These are phyloP conservation scores for Anas platyrhynchos DNA, from an alignment of 2,113 vertebrate genomes.

Conservation along the genomic window DNA sequence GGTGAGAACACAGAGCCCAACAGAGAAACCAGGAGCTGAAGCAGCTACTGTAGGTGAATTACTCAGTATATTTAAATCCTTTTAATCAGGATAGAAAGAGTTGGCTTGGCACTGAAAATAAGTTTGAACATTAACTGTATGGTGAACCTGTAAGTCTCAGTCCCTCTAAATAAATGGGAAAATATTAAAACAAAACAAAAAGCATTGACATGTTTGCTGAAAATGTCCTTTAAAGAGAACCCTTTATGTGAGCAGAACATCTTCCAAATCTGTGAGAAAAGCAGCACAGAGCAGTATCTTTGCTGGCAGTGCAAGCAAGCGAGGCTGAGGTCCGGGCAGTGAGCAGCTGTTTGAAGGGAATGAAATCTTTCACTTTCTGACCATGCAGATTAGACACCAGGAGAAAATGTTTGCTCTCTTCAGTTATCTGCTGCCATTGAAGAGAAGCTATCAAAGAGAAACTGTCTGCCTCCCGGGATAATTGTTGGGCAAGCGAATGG, in stretches of 20 bases:
- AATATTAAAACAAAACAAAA: background rate
- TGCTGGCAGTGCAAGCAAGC: background rate
- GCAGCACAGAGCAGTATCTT: background rate
- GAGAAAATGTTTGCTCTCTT: conserved; percentile 11
- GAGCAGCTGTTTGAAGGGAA: background rate
- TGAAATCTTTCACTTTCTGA: conserved; percentile 50
- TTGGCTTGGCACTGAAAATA: background rate
- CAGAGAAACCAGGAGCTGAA: background rate
- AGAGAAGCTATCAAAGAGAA: conserved; percentile 39
- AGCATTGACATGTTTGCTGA: background rate
- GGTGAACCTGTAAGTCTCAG: background rate
- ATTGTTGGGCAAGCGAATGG: background rate
- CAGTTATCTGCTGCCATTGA: conserved; percentile 21
- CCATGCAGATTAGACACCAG: background rate
- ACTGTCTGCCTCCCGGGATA: conserved; percentile 10
- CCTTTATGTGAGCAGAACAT: background rate
- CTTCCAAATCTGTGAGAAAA: background rate
- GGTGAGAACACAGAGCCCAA: background rate
- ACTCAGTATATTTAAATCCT: conserved; percentile 4
- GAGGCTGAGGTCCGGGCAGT: background rate
- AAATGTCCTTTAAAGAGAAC: background rate
- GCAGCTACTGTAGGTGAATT: background rate
- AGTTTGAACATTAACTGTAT: background rate
- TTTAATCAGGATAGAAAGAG: background rate
- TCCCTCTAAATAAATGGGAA: background rate